Conservation (phyloP, 1,140 invertebrate genomes). For the Hyposmocoma kahamanoa region DNA sequence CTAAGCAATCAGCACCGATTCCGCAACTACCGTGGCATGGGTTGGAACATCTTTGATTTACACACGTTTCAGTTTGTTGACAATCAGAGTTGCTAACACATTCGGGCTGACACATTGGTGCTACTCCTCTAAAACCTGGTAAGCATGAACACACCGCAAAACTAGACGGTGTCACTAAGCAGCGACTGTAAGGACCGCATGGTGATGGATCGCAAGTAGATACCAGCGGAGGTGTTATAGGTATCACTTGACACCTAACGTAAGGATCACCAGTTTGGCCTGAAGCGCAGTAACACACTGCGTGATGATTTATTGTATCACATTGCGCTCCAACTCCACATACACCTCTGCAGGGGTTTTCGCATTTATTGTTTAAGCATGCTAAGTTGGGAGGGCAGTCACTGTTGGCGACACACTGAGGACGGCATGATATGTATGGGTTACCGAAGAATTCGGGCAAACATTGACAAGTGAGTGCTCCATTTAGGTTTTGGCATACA, state of each 20-base stretch:
- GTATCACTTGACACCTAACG: constrained; percentile 78
- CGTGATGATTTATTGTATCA: constrained; percentile 83
- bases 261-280: constrained; percentile 87
- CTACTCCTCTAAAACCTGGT: constrained; percentile 84
- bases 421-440: constrained; percentile 82
- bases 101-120: constrained; percentile 86
- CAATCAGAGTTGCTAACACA: constrained; percentile 88
- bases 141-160: constrained; percentile 87
- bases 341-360: constrained; percentile 84
- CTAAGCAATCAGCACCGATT: constrained; percentile 80
- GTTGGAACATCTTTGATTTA: constrained; percentile 85
- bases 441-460: constrained; percentile 81
- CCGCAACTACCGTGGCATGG: constrained; percentile 88
- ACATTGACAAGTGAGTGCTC: constrained; percentile 78
- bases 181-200: constrained; percentile 86
- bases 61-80: constrained; percentile 82
- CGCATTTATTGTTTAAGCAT: constrained; percentile 87
- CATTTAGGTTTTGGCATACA: constrained; percentile 77
- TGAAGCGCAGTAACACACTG: constrained; percentile 84
- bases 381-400: constrained; percentile 81
- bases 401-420: constrained; percentile 86
- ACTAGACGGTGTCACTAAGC: constrained; percentile 80
- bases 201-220: constrained; percentile 83
- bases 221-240: constrained; percentile 51
- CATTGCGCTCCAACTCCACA: constrained; percentile 86